phyloP scores from a whole-genome alignment of 2,797 vertebrate species.

The Bradypus variegatus region DNA sequence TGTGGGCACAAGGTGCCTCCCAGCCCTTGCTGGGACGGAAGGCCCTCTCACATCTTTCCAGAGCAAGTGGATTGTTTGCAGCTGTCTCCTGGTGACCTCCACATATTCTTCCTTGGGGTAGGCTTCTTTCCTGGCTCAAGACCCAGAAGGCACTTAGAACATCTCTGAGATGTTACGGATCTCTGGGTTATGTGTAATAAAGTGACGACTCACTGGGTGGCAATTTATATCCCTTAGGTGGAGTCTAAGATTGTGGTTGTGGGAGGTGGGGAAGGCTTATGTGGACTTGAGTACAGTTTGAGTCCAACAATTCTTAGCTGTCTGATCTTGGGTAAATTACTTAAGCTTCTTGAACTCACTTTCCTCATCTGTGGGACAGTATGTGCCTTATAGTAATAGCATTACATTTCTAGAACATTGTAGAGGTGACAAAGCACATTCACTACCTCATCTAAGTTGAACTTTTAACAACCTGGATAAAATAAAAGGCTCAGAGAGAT shows the following conservation, averaged over 20 bases:
- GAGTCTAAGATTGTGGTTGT: background rate
- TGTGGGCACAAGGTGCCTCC: background rate
- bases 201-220: background rate
- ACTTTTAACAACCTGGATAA: background rate
- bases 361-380: background rate
- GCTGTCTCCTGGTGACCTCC: background rate
- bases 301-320: background rate
- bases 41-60: background rate
- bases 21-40: background rate
- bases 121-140: background rate
- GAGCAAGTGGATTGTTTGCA: background rate
- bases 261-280: background rate
- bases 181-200: background rate
- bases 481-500: background rate
- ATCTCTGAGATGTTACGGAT: background rate
- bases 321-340: background rate
- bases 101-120: background rate
- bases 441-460: background rate
- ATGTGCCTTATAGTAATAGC: background rate
- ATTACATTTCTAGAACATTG: background rate
- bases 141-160: background rate
- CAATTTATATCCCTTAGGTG: background rate
- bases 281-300: background rate
- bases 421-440: background rate
- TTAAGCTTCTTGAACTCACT: background rate